Base-by-base conservation (phyloP, 2,888 invertebrate species). In the Orchesella flavescens region DNA sequence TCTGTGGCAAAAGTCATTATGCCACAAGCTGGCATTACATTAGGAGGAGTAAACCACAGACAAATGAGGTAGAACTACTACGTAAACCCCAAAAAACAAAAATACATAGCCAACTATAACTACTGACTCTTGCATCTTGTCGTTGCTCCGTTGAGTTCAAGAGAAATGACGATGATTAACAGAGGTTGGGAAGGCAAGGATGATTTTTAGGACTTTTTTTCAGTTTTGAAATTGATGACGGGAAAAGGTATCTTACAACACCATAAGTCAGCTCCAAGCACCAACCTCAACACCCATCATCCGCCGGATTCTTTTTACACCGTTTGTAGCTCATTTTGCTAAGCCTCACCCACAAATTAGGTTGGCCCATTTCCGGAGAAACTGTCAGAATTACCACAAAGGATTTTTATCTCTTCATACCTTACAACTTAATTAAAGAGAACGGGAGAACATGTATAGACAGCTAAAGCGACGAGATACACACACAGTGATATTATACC, bases 281-380 rank as follows among this genome's bases (percentile, higher is more conserved):
- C 53, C 57, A 82, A 49, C 61, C 75, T 75, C 79, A 73, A 73
- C 73, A 73, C 73, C 72, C 73, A 61, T 73, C 73, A 59, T 73
- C 73, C 44, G 73, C 21, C 73, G 59, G 61, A 57, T 59, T 72
- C 43, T 59, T 73, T 10, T 57, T n/a, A 57, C 17, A 4, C 61
- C 24, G 21, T 21, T 73, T 53, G 59, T 73, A 19, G 15, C 34
- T 71, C 19, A 57, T 71, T 61, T 73, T 61, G 61, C 19, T 34
- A 19, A 69, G 61, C 79, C 85, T 85, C 79, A 83, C 85, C 85
- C 85, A 83, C 85, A 85, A 83, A 85, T 85, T 83, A 85, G 72
- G 79, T 75, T 78, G 76, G 75, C 72, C 73, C 85, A 83, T 83
- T 85, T 85, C 85, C 82, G 85, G 85, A 76, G 79, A 85, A 84